Percentiles rank a stretch among this genome's conserved stretches.
phyloP scores from a whole-genome alignment of 2,888 invertebrate species.

The Anorthoa munda region DNA sequence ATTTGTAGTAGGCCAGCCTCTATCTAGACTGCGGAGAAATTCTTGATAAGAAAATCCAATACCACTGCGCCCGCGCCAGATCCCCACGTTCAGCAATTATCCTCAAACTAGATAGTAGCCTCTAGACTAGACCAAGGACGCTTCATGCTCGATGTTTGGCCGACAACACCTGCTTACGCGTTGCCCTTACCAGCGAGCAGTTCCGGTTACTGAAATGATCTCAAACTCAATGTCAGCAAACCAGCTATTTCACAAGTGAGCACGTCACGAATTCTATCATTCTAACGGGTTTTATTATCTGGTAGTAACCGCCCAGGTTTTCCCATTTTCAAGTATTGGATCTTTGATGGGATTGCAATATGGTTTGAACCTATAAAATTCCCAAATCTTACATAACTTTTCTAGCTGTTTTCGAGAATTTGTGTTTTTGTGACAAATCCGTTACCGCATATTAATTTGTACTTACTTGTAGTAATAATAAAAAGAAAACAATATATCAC shows the following conservation, averaged over 20 bases:
- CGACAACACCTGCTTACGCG: conserved; percentile 16
- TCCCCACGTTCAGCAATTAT: neutral
- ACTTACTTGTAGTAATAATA: too few relatives aligned
- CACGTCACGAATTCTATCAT: conserved; percentile 23
- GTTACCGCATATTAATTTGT: too few relatives aligned
- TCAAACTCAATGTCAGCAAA: conserved; percentile 35
- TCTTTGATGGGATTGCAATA: neutral
- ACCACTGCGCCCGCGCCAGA: neutral
- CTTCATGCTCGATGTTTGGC: neutral
- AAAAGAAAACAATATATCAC: too few relatives aligned
- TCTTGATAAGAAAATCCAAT: neutral
- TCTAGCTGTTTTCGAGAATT: neutral
- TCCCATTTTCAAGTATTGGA: neutral
- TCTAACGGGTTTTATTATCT: neutral
- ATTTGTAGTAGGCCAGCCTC: neutral
- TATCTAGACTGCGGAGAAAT: neutral
- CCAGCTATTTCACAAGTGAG: conserved; percentile 21
- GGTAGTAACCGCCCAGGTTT: neutral
- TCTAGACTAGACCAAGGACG: neutral
- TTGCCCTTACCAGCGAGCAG: conserved; percentile 8
- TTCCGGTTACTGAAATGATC: conserved; percentile 35
- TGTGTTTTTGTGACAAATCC: too few relatives aligned
- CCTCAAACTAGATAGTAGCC: neutral
- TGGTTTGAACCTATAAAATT: neutral
- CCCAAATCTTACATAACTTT: too few relatives aligned